Evolutionary conservation across 2,888 invertebrate species (phyloP).

Genomic region (Athripsodes cinereus): DNA sequence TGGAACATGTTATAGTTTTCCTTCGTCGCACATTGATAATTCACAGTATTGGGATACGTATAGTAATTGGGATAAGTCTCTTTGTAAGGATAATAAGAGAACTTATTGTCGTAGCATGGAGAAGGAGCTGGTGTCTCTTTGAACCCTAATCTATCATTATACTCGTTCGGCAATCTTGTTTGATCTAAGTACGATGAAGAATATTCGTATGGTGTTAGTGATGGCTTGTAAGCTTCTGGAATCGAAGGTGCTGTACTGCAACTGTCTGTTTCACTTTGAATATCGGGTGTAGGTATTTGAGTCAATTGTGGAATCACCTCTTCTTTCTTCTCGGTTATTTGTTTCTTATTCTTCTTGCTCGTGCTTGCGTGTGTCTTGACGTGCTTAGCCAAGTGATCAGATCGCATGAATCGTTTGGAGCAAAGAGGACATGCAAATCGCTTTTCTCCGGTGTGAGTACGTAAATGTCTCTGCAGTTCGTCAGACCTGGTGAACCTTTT

Average conservation of each 20-base stretch:
- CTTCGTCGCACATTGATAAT: conserved; percentile 46
- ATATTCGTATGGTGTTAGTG: conserved; percentile 5
- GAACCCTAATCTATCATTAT: conserved; percentile 15
- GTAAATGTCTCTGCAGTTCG: conserved; percentile 80
- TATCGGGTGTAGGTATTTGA: conserved; percentile 19
- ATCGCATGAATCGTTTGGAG: conserved; percentile 84
- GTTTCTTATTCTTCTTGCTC: conserved; percentile 47
- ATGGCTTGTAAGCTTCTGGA: neutral
- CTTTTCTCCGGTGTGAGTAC: conserved; percentile 88
- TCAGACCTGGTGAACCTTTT: conserved; percentile 90
- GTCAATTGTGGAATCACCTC: conserved; percentile 29
- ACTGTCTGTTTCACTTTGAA: conserved; percentile 18
- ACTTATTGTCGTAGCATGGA: conserved; percentile 25
- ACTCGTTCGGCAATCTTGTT: conserved; percentile 10
- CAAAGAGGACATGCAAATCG: conserved; percentile 83
- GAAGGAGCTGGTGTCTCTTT: conserved; percentile 21
- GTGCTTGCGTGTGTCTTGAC: conserved; percentile 77
- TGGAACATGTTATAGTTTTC: conserved; percentile 48
- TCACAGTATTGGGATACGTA: conserved; percentile 39
- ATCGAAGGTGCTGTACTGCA: conserved; percentile 19
- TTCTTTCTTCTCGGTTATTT: conserved; percentile 37
- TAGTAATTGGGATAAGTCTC: conserved; percentile 31
- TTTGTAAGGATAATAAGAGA: conserved; percentile 24
- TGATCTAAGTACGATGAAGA: conserved; percentile 8
- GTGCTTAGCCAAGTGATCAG: conserved; percentile 91